phyloP scores from a whole-genome alignment of 2,888 invertebrate genomes.

The Lasioglossum villosulum region DNA sequence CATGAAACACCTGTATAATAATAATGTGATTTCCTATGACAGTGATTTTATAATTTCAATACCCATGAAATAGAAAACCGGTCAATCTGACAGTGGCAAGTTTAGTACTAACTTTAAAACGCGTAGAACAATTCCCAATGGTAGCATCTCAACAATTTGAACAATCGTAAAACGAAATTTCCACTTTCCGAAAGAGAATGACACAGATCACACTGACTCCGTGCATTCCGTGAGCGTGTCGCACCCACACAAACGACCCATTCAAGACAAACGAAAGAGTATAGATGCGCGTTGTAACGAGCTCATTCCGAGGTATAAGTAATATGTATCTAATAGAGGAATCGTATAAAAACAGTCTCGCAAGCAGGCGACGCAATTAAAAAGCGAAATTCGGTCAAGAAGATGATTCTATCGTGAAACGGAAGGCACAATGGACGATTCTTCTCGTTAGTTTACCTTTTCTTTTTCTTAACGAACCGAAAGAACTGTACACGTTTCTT shows the following conservation, averaged over 20 bases:
- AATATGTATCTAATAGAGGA: slow-evolving; percentile 11
- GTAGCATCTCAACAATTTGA: background rate
- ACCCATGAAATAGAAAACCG: no score
- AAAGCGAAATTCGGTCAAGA: slow-evolving; percentile 44
- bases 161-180: background rate
- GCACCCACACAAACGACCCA: background rate
- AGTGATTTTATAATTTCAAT: no score
- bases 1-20: no score
- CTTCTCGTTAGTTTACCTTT: slow-evolving; percentile 15
- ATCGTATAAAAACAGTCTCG: slow-evolving; percentile 18
- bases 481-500: slow-evolving; percentile 18
- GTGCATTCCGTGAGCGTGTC: background rate
- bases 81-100: no score
- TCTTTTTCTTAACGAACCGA: slow-evolving; percentile 25
- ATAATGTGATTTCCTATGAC: no score
- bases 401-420: slow-evolving; percentile 35
- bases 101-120: background rate
- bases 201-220: background rate
- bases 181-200: background rate
- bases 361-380: slow-evolving; percentile 18
- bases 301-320: background rate
- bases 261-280: background rate
- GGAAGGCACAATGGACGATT: slow-evolving; percentile 30
- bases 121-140: background rate
- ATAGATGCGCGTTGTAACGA: background rate